Evolutionary conservation across 2,888 invertebrate species (phyloP).

Genomic region (Tinea semifulvella): DNA sequence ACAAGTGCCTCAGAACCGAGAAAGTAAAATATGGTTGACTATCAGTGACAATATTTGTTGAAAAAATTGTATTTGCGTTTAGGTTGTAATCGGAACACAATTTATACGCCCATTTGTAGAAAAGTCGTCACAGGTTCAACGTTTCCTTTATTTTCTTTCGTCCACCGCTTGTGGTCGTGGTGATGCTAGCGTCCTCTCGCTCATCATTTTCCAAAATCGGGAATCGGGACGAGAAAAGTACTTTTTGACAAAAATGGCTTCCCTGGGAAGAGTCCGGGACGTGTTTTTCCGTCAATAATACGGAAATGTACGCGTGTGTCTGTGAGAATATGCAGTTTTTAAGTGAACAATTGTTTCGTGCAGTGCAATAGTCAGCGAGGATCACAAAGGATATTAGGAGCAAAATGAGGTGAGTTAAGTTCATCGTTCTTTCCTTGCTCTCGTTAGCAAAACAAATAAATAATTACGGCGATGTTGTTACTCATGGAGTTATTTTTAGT

Average conservation of each 20-base stretch:
- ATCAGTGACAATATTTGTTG: no score
- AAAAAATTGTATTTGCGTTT: no score
- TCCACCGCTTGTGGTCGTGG: slow-evolving; percentile 16
- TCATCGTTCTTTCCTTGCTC: slow-evolving; percentile 49
- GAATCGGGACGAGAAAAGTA: slow-evolving; percentile 46
- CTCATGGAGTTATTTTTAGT: slow-evolving; percentile 47
- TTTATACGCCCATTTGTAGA: background rate
- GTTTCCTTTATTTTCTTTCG: background rate
- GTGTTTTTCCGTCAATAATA: slow-evolving; percentile 44
- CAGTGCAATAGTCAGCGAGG: slow-evolving; percentile 59
- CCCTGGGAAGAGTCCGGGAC: slow-evolving; percentile 40
- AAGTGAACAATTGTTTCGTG: slow-evolving; percentile 62
- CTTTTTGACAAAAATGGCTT: slow-evolving; percentile 63
- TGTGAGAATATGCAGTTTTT: slow-evolving; percentile 58
- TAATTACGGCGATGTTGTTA: slow-evolving; percentile 40
- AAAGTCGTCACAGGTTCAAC: background rate
- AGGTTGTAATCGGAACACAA: background rate
- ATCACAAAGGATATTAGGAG: slow-evolving; percentile 56
- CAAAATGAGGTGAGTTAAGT: slow-evolving; percentile 63
- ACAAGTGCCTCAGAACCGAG: no score
- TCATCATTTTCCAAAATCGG: slow-evolving; percentile 45
- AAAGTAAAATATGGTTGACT: no score
- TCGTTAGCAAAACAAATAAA: slow-evolving; percentile 61
- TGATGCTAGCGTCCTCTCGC: slow-evolving; percentile 50
- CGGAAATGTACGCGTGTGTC: slow-evolving; percentile 45